Percentiles rank a stretch among this genome's conserved stretches.
These are phyloP conservation scores for Drosophila bunnanda DNA, from an alignment of 2,888 invertebrate genomes.

Conservation along the genomic window DNA sequence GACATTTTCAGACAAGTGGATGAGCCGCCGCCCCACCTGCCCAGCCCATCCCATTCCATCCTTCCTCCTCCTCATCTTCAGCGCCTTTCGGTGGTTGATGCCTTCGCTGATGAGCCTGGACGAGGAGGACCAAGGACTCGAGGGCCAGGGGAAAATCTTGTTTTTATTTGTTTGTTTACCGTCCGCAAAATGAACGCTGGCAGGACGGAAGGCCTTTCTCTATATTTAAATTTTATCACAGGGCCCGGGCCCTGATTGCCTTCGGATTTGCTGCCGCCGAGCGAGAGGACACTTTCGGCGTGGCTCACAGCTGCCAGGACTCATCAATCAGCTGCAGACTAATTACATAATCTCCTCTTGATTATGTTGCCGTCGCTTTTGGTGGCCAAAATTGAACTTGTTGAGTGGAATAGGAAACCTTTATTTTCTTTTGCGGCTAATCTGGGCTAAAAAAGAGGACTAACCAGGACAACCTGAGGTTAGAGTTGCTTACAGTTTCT, in stretches of 20 bases:
- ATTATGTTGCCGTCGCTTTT: conserved; percentile 78
- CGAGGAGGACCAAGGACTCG: conserved; percentile 1
- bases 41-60: not conserved
- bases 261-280: conserved; percentile 26
- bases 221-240: conserved; percentile 79
- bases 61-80: conserved; percentile 36
- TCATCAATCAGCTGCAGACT: conserved; percentile 85
- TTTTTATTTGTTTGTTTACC: conserved; percentile 80
- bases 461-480: not conserved
- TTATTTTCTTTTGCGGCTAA: conserved; percentile 29
- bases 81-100: conserved; percentile 67
- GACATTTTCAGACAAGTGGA: conserved; percentile 78
- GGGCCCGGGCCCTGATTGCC: conserved; percentile 64
- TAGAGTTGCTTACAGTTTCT: not conserved
- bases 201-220: conserved; percentile 45
- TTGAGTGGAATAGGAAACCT: conserved; percentile 41
- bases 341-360: conserved; percentile 85
- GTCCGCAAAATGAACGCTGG: conserved; percentile 76
- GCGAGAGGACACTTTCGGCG: conserved; percentile 39
- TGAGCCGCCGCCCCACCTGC: conserved; percentile 56
- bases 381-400: conserved; percentile 45
- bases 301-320: conserved; percentile 74
- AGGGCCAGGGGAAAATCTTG: conserved; percentile 65
- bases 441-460: conserved; percentile 2
- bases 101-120: conserved; percentile 62